A percentile compares a stretch with the other conserved stretches of the same genome.
Conservation (phyloP, 2,797 vertebrate genomes). For the Sparidentex hasta region DNA sequence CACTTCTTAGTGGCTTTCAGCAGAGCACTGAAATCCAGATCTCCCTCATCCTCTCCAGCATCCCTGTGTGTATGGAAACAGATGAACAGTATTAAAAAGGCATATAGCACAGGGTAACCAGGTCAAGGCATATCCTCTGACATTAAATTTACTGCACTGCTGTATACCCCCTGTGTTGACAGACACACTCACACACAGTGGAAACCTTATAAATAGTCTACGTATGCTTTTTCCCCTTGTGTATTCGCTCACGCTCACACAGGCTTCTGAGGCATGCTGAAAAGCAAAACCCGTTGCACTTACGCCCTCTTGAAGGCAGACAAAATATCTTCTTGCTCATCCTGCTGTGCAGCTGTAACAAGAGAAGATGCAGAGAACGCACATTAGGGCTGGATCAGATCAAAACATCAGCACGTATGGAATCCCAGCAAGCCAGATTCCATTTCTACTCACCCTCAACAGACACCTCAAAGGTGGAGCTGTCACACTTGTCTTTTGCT, state of each 20-base stretch:
- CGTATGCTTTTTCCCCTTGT: constrained; percentile 14
- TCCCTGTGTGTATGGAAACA: constrained; percentile 73
- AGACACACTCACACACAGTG: constrained; percentile 10
- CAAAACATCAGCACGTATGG: constrained; percentile 46
- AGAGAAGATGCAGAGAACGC: constrained; percentile 65
- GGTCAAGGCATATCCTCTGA: constrained; percentile 11
- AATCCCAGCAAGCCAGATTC: constrained; percentile 31
- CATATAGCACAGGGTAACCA: not conserved
- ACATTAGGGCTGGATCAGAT: constrained; percentile 52
- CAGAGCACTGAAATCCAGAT: constrained; percentile 92
- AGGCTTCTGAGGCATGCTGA: constrained; percentile 7
- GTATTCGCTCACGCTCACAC: not conserved
- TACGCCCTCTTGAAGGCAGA: constrained; percentile 87
- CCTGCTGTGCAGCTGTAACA: constrained; percentile 79
- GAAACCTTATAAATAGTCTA: constrained; percentile 36
- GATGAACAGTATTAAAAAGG: not conserved
- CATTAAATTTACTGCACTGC: constrained; percentile 1
- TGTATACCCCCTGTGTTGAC: constrained; percentile 11
- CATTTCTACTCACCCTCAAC: constrained; percentile 87
- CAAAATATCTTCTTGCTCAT: constrained; percentile 78
- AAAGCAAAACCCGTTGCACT: constrained; percentile 59
- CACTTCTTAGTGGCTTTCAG: constrained; percentile 91
- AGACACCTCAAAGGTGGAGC: constrained; percentile 88
- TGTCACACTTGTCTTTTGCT: constrained; percentile 91
- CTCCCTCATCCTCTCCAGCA: constrained; percentile 86